These are phyloP conservation scores for Bombyx mandarina DNA, from an alignment of 1,140 invertebrate species.

Conservation along the genomic window DNA sequence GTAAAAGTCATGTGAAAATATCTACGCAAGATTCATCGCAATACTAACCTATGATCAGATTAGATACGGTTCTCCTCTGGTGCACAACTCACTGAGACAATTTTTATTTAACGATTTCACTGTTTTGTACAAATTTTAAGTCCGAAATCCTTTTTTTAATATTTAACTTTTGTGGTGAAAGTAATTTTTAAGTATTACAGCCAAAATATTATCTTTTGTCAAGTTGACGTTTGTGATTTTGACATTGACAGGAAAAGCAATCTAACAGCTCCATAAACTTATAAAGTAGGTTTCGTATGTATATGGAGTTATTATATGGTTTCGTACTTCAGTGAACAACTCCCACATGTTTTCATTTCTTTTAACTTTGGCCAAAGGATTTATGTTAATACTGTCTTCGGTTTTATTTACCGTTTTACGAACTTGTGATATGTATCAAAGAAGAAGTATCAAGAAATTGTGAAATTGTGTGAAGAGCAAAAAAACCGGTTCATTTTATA, in stretches of 20 bases:
- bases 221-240: too few relatives aligned
- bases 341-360: neutral
- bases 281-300: too few relatives aligned
- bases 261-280: too few relatives aligned
- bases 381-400: neutral
- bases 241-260: too few relatives aligned
- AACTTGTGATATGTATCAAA: neutral
- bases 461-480: too few relatives aligned
- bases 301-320: too few relatives aligned
- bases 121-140: neutral
- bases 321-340: too few relatives aligned
- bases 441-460: neutral
- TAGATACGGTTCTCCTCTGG: neutral
- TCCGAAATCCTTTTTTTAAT: neutral
- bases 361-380: neutral
- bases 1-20: constrained; percentile 19
- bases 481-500: too few relatives aligned
- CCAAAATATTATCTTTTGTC: too few relatives aligned
- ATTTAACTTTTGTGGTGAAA: too few relatives aligned
- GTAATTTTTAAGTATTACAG: too few relatives aligned
- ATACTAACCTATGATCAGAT: constrained; percentile 48
- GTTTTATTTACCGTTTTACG: neutral
- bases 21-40: constrained; percentile 13
- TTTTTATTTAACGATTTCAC: neutral
- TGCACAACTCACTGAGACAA: neutral